Evolutionary conservation across 2,888 invertebrate genomes (phyloP), one percentile per base, ranked within the genome.

Genomic region (Bellardia pandia): DNA sequence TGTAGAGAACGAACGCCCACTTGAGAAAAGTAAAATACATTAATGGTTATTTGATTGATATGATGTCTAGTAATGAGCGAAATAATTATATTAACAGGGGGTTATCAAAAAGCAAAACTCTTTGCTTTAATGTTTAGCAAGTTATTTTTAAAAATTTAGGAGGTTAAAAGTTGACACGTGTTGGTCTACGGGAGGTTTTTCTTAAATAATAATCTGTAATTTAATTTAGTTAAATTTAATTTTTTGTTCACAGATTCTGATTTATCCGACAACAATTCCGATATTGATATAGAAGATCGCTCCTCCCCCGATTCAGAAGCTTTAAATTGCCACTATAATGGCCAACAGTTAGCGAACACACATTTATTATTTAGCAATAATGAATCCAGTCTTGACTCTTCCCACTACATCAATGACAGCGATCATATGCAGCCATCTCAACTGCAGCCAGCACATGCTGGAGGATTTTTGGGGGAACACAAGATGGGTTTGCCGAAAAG

Each of bases 401-500:
- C 81, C 1, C 77, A 76, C 9, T 85, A 85, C 30, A 69, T 78
- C 2, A 82, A 87, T 69, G 87, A 87, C 40, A 14, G 90, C 85
- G 80, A 88, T n/a, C 68, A 75, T 62, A 16, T 13, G 45, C 86
- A 69, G 7, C 79, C 51, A 6, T 2, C 72, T 58, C 88, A 84
- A 51, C 42, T 42, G 30, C 75, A 68, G 5, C 83, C 64, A 30
- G 68, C 13, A 48, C 72, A 51, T n/a, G n/a, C 48, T 1, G 16
- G 56, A 3, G 71, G 74, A 48, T 87, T 78, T 75, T 30, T 87
- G 13, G 60, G 76, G 3, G 92, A 92, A 66, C 92, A 92, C 84
- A 92, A 93, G 66, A 89, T 92, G 3, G 90, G 91, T 85, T 77
- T 93, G 30, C 94, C 93, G 79, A 94, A 95, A 45, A 94, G 94